Evolutionary conservation across 2,888 invertebrate genomes (phyloP).

Genomic region (Toxonevra muliebris): DNA sequence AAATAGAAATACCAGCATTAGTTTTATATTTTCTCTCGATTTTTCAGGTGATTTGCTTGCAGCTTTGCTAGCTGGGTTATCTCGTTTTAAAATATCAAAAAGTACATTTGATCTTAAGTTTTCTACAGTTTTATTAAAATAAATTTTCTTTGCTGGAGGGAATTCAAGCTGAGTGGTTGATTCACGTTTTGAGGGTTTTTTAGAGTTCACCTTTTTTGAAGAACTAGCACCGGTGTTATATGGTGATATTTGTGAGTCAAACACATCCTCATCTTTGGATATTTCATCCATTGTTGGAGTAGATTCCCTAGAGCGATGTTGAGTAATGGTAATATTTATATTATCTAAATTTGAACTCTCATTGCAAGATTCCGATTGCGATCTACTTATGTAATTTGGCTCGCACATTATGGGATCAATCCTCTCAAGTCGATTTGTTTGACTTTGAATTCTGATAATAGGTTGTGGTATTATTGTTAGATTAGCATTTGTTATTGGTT

Average conservation of each 20-base stretch:
- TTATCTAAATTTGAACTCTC: not conserved
- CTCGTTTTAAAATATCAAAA: conserved; percentile 21
- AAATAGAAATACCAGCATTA: too few species aligned
- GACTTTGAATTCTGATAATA: conserved; percentile 28
- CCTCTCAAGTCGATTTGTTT: conserved; percentile 25
- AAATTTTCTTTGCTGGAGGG: conserved; percentile 22
- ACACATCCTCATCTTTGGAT: conserved; percentile 12
- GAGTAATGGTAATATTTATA: not conserved
- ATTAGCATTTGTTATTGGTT: too few species aligned
- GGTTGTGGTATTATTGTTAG: conserved; percentile 16
- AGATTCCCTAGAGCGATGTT: conserved; percentile 7
- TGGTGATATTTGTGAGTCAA: not conserved
- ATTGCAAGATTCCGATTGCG: not conserved
- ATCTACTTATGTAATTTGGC: too few species aligned
- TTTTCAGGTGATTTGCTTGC: too few species aligned
- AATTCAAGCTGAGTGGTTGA: not conserved
- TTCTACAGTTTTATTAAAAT: not conserved
- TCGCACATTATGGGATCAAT: conserved; percentile 2
- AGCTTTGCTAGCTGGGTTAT: not conserved
- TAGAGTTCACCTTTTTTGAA: not conserved
- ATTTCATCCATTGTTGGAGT: conserved; percentile 27
- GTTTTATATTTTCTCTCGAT: too few species aligned
- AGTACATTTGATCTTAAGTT: conserved; percentile 9
- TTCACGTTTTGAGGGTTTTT: conserved; percentile 13
- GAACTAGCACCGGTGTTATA: not conserved